Evolutionary conservation across 2,888 invertebrate genomes (phyloP), one percentile per base, ranked within the genome.

Genomic region (Drosophila bunnanda): DNA sequence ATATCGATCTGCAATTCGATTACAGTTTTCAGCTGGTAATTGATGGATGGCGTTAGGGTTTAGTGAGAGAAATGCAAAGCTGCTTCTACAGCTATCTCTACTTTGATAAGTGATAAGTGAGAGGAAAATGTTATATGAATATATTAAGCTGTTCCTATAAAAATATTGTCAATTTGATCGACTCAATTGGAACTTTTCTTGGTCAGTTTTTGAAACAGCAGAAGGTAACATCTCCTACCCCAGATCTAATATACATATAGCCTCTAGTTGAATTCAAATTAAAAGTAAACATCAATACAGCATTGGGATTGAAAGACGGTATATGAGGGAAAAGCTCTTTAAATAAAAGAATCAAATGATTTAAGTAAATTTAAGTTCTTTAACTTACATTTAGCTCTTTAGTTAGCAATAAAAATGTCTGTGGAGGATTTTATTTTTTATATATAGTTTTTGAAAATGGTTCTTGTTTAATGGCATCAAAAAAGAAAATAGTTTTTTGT

Each of bases 31-130:
- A 13, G 52, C 22, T 61, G 69, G 74, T 76, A 58, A 75, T 78
- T 85, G 82, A 85, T 85, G 74, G 77, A 81, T 83, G 77, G 76
- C 75, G 62, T 57, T 57, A 30, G 61, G 56, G 43, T 25, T 50
- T 15, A 22, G 50, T 9, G 32, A 15, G 20, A 5, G 20, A 22
- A 50, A 50, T 6, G 17, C 30, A 8, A 48, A 50, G 20, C 15
- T 20, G 4, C 13, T 20, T 20, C 32, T 9, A 50, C 50, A 50
- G 32, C 32, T 32, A 17, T 15, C 2, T 17, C 3, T 12, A 10
- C 46, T 32, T 17, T 30, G 17, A 32, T 13, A 30, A 48, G 48
- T 30, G 30, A 20, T 13, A 32, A 50, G 32, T 50, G 20, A 8
- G 13, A 32, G 20, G 8, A 15, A 17, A 12, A 17, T 17, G 17